A percentile compares a stretch with the other conserved stretches of the same genome.
Evolutionary conservation across 2,113 vertebrate genomes (phyloP).

Genomic region (Pituophis catenifer): DNA sequence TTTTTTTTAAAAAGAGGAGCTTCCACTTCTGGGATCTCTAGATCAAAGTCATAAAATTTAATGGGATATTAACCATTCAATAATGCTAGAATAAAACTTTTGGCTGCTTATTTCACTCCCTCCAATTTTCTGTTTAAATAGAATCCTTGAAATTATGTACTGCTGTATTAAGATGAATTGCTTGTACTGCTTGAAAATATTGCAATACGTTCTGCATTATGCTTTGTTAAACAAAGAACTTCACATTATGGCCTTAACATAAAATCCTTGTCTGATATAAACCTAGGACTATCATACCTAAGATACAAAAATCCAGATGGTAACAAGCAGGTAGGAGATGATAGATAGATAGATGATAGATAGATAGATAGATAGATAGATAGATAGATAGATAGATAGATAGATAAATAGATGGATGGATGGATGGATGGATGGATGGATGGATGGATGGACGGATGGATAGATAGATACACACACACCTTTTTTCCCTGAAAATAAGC

Average conservation of each 20-base stretch:
- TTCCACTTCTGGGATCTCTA: not conserved
- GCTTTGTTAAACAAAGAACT: not conserved
- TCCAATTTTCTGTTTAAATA: not conserved
- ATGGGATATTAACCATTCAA: not conserved
- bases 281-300: not conserved
- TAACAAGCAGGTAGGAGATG: no score
- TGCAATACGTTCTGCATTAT: not conserved
- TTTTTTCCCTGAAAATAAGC: no score
- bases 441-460: no score
- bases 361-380: no score
- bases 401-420: no score
- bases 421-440: rapidly evolving
- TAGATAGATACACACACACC: no score
- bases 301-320: not conserved
- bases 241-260: not conserved
- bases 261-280: not conserved
- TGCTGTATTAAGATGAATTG: not conserved
- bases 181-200: not conserved
- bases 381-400: no score
- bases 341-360: no score
- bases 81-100: not conserved
- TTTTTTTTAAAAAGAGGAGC: not conserved
- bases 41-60: not conserved
- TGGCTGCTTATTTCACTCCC: not conserved
- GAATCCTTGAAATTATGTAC: not conserved